phyloP scores from a whole-genome alignment of 2,888 invertebrate species.

The Barypeithes pellucidus region DNA sequence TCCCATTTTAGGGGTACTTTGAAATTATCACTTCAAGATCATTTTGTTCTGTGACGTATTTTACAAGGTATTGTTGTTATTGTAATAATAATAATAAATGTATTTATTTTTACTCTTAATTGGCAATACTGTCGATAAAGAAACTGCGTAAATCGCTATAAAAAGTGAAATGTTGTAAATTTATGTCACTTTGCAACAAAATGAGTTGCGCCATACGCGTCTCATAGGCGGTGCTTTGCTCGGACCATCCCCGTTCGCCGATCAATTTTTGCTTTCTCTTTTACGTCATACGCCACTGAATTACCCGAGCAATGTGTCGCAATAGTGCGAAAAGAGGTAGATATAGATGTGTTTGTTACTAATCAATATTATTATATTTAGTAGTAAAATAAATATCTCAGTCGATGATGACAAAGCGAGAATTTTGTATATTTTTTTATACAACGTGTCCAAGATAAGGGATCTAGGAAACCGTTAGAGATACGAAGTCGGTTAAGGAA shows the following conservation, averaged over 20 bases:
- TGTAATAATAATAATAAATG: neutral
- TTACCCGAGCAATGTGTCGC: slow-evolving; percentile 34
- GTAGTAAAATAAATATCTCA: neutral
- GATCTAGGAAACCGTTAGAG: too few relatives aligned
- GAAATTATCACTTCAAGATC: too few relatives aligned
- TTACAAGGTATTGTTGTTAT: too few relatives aligned
- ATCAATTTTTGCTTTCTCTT: slow-evolving; percentile 46
- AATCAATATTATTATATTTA: neutral
- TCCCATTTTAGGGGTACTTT: too few relatives aligned
- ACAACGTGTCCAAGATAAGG: too few relatives aligned
- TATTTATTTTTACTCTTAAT: neutral
- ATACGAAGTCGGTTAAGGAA: too few relatives aligned
- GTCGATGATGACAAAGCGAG: too few relatives aligned
- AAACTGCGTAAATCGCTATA: neutral
- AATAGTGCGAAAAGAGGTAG: slow-evolving; percentile 12
- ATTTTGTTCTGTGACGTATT: too few relatives aligned
- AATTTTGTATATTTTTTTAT: too few relatives aligned
- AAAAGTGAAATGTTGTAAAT: slow-evolving; percentile 44
- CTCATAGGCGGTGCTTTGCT: slow-evolving; percentile 33
- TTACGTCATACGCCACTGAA: slow-evolving; percentile 31
- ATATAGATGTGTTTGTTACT: neutral
- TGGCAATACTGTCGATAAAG: neutral
- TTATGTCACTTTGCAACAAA: slow-evolving; percentile 39
- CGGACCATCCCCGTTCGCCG: slow-evolving; percentile 36
- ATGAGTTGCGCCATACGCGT: slow-evolving; percentile 37